Evolutionary conservation across 2,888 invertebrate species (phyloP).

Genomic region (Dorcus parallelipipedus): DNA sequence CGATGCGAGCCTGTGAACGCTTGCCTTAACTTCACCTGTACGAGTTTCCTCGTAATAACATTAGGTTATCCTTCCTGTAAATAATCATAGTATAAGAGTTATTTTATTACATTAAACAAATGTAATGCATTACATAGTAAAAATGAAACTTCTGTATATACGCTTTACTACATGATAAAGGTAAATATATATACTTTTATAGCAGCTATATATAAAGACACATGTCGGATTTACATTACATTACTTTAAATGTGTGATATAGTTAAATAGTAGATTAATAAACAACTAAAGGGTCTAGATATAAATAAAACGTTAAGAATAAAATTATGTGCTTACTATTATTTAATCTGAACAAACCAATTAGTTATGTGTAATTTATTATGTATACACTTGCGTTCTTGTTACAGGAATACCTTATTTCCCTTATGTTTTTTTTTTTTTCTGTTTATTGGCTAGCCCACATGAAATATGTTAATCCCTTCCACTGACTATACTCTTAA

Average conservation of each 20-base stretch:
- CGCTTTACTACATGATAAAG: constrained; percentile 4
- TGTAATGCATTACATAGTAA: constrained; percentile 18
- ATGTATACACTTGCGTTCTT: too few species aligned
- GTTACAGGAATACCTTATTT: too few species aligned
- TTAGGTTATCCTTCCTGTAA: constrained; percentile 18
- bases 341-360: too few species aligned
- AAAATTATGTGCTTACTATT: too few species aligned
- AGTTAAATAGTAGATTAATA: constrained; percentile 20
- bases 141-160: constrained; percentile 11
- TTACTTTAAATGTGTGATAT: constrained; percentile 1
- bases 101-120: constrained; percentile 24
- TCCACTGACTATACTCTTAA: too few species aligned
- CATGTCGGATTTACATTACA: not conserved
- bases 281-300: constrained; percentile 1
- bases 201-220: constrained; percentile 3
- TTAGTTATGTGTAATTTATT: too few species aligned
- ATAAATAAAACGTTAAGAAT: too few species aligned
- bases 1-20: too few species aligned
- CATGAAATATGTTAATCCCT: too few species aligned
- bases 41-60: not conserved
- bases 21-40: too few species aligned
- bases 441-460: too few species aligned
- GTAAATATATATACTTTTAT: constrained; percentile 13
- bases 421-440: too few species aligned
- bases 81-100: constrained; percentile 30